Base-by-base conservation (phyloP, 2,113 vertebrate genomes). In the Corythornis vintsioides region DNA sequence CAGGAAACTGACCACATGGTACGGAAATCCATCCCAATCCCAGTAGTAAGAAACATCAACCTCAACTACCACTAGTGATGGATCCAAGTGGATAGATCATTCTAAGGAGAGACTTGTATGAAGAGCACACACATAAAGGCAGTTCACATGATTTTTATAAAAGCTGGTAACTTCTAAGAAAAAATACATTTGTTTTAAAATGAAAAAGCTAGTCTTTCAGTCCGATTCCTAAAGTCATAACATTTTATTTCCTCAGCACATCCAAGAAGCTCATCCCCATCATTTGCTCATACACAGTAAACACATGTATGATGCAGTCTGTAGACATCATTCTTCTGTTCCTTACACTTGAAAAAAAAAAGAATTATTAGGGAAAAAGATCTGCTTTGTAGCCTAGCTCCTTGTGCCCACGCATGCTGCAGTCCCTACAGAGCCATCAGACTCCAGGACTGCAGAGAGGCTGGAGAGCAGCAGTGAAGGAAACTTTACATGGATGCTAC, bases 31-130 rank as follows among this genome's bases (percentile, higher is more conserved):
- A 53, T 35, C 59, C 63, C 53, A 11, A 43, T 22, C n/a, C 52
- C 40, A 26, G n/a, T 13, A 29, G 9, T 40, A 26, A 61, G 17
- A n/a, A 52, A 21, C 11, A 25, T 11, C 7, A 25, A 26, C 29
- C 70, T 70, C 65, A 73, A 55, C 64, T 25, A 2, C 55, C 52
- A 10, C 25, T 31, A 3, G 31, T 47, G 43, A 29, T 11, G 26
- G 26, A 57, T 16, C 9, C 31, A 17, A 7, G 2, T 3, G 16
- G 31, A 22, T 1, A 53, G 13, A 25, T 8, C 14, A 25, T 18
- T 19, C 22, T 1, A 43, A 48, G n/a, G 7, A 35, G 3, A 3
- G 26, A 31, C 12, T 35, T 6, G 3, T 4, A 16, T 5, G 11
- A 66, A 53, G 15, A 57, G 9, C 14, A 35, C 3, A 25, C 12